Evolutionary conservation across 2,113 vertebrate genomes (phyloP).

Genomic region (Cepphus grylle): DNA sequence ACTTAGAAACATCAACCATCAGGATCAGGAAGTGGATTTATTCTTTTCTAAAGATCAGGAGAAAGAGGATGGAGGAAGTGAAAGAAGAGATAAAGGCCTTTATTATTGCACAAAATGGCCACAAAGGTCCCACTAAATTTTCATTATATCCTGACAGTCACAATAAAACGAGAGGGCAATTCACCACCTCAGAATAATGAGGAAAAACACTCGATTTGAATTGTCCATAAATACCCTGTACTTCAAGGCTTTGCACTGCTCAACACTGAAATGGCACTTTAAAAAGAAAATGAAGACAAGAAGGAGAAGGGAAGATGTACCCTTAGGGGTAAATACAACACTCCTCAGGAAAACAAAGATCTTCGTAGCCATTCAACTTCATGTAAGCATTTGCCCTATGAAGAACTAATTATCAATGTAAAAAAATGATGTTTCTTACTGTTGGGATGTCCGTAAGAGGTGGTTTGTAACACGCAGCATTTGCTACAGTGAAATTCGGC

Average conservation of each 20-base stretch:
- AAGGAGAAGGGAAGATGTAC: background rate
- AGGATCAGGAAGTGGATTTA: constrained; percentile 17
- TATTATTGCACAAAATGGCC: background rate
- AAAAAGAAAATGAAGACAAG: constrained; percentile 18
- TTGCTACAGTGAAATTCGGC: background rate
- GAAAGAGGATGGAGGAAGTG: background rate
- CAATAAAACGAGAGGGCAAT: constrained; percentile 21
- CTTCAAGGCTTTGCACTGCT: background rate
- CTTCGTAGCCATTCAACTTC: background rate
- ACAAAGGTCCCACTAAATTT: constrained; percentile 13
- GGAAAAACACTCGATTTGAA: constrained; percentile 1
- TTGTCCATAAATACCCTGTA: background rate
- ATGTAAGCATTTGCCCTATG: background rate
- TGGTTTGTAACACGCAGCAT: background rate
- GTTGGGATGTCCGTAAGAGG: background rate
- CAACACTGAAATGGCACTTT: constrained; percentile 22
- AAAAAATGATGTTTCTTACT: background rate
- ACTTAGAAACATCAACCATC: constrained; percentile 22
- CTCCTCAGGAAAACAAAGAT: background rate
- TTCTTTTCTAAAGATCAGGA: background rate
- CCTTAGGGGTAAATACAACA: background rate
- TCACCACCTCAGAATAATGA: constrained; percentile 17
- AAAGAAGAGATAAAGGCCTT: background rate
- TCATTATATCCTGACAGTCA: background rate
- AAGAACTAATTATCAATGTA: background rate